Conservation (phyloP, 1,140 invertebrate genomes). For the Cotesia glomerata region DNA sequence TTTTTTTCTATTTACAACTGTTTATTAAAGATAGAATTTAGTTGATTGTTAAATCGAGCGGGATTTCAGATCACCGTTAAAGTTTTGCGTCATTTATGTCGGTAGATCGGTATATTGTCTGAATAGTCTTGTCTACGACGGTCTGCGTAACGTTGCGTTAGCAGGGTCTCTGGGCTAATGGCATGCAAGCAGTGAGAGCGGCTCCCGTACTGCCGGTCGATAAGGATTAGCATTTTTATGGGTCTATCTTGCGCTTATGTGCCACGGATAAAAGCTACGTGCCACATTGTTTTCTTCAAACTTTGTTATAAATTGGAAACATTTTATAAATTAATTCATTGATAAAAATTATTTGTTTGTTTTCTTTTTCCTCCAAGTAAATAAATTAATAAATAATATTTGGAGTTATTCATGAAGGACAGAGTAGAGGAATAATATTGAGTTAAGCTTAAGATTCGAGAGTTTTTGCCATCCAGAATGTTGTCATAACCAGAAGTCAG, state of each 20-base stretch:
- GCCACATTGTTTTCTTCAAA: conserved; percentile 49
- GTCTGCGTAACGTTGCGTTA: conserved; percentile 38
- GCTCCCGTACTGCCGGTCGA: conserved; percentile 49
- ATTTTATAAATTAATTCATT: background rate
- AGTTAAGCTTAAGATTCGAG: conserved; percentile 7
- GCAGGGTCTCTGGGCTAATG: conserved; percentile 64
- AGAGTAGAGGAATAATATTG: background rate
- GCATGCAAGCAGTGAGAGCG: conserved; percentile 53
- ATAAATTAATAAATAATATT: background rate
- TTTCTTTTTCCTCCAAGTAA: background rate
- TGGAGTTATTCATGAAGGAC: background rate
- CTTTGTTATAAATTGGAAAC: conserved; percentile 41
- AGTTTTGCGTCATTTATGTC: conserved; percentile 14
- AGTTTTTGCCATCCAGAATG: conserved; percentile 15
- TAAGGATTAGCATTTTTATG: conserved; percentile 65
- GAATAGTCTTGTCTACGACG: background rate
- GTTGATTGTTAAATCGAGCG: conserved; percentile 27
- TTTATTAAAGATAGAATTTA: conserved; percentile 12
- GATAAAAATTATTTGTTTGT: background rate
- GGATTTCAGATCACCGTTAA: conserved; percentile 10
- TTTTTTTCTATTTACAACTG: no score
- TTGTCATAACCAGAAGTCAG: conserved; percentile 25
- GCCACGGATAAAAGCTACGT: conserved; percentile 41
- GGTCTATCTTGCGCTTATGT: conserved; percentile 59
- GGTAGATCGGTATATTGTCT: no score